Evolutionary conservation across 2,888 invertebrate species (phyloP).

Genomic region (Metopia argyrocephala): DNA sequence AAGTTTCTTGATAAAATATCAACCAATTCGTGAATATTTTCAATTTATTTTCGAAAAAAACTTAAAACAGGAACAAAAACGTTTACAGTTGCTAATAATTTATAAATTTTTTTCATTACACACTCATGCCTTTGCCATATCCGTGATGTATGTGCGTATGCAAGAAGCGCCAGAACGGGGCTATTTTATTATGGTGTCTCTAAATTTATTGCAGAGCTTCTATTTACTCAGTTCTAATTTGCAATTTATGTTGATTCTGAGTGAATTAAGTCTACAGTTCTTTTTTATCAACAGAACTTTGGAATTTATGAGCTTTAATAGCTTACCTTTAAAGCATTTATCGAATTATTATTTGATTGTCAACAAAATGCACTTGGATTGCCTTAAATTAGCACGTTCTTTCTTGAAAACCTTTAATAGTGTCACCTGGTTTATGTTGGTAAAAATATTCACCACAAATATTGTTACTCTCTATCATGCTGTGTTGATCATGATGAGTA

Average conservation of each 20-base stretch:
- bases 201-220: neutral
- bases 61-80: neutral
- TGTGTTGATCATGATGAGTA: neutral
- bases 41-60: neutral
- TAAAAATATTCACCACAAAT: slow-evolving; percentile 24
- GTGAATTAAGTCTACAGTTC: slow-evolving; percentile 7
- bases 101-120: slow-evolving; percentile 20
- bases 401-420: neutral
- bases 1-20: neutral
- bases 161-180: neutral
- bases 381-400: neutral
- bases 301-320: neutral
- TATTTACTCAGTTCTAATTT: neutral
- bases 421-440: neutral
- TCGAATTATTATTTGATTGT: neutral
- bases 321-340: neutral
- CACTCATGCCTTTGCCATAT: neutral
- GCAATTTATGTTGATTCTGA: neutral
- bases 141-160: neutral
- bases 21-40: neutral
- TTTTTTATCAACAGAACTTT: slow-evolving; percentile 14
- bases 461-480: slow-evolving; percentile 17
- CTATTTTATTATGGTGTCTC: neutral
- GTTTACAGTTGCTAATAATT: neutral
- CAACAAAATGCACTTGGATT: slow-evolving; percentile 13